Conservation (phyloP, 2,888 invertebrate species). For the Odontothrips loti region DNA sequence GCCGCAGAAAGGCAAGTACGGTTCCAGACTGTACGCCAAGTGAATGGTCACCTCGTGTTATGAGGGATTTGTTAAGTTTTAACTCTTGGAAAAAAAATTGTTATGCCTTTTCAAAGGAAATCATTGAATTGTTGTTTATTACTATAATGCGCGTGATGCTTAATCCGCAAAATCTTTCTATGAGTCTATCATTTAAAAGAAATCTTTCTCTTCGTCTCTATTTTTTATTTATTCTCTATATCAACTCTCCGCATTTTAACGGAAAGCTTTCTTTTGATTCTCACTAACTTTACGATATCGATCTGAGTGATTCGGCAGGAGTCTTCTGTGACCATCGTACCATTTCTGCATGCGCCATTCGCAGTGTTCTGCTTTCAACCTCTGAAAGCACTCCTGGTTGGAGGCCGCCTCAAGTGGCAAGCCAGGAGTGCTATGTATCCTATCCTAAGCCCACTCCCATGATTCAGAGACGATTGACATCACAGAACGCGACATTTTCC, state of each 20-base stretch:
- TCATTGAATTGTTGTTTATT: constrained; percentile 21
- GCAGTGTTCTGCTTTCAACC: constrained; percentile 24
- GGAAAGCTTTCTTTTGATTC: neutral
- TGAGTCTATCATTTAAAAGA: constrained; percentile 20
- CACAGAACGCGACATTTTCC: neutral
- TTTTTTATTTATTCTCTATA: constrained; percentile 22
- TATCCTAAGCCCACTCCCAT: neutral
- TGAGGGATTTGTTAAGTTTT: constrained; percentile 13
- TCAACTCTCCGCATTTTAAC: neutral
- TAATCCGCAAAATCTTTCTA: neutral
- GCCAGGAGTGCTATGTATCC: neutral
- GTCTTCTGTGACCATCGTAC: constrained; percentile 1
- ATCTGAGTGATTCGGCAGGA: constrained; percentile 9
- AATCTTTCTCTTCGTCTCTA: constrained; percentile 24
- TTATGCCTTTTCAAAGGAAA: neutral
- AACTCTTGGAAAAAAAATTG: constrained; percentile 17
- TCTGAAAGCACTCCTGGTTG: neutral
- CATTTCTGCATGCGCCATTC: constrained; percentile 16
- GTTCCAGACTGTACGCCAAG: constrained; percentile 24
- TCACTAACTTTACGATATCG: neutral
- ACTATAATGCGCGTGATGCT: constrained; percentile 15
- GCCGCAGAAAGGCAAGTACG: constrained; percentile 45
- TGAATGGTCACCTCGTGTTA: neutral
- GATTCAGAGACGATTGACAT: constrained; percentile 17
- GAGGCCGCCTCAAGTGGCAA: neutral